Evolutionary conservation across 2,888 invertebrate species (phyloP).

Genomic region (Cephus pygmeus): DNA sequence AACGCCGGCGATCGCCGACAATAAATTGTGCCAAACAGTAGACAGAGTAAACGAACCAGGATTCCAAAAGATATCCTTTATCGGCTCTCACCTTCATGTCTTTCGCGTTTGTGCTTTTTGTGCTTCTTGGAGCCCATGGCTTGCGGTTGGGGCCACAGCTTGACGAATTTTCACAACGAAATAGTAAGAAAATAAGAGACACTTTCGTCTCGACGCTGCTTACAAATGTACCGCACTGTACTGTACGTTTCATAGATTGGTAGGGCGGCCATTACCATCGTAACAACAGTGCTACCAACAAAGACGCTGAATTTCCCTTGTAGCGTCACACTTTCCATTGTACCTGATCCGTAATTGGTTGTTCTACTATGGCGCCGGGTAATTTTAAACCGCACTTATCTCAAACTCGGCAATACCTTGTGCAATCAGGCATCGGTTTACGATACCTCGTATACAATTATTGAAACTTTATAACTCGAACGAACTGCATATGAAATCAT

Average conservation of each 20-base stretch:
- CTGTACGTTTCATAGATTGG: neutral
- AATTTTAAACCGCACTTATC: neutral
- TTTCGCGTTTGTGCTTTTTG: conserved; percentile 63
- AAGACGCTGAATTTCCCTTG: neutral
- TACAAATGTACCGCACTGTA: neutral
- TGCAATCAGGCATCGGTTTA: neutral
- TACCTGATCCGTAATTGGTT: neutral
- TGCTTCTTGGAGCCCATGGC: conserved; percentile 63
- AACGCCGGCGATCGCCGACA: neutral
- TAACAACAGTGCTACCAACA: neutral
- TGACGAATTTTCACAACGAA: conserved; percentile 24
- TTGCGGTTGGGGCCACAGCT: conserved; percentile 47
- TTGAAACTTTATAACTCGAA: neutral
- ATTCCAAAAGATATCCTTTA: neutral
- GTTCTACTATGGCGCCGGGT: neutral
- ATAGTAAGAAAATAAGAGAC: conserved; percentile 9
- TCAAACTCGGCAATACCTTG: neutral
- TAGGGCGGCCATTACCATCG: neutral
- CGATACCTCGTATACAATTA: neutral
- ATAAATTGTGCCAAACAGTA: neutral
- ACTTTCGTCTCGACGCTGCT: neutral
- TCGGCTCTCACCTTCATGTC: conserved; percentile 58
- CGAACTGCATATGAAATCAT: neutral
- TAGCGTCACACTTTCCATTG: neutral
- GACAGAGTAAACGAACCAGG: conserved; percentile 5